A percentile compares a stretch with the other conserved stretches of the same genome.
Conservation (phyloP, 2,797 vertebrate species). For the Mus caroli region DNA sequence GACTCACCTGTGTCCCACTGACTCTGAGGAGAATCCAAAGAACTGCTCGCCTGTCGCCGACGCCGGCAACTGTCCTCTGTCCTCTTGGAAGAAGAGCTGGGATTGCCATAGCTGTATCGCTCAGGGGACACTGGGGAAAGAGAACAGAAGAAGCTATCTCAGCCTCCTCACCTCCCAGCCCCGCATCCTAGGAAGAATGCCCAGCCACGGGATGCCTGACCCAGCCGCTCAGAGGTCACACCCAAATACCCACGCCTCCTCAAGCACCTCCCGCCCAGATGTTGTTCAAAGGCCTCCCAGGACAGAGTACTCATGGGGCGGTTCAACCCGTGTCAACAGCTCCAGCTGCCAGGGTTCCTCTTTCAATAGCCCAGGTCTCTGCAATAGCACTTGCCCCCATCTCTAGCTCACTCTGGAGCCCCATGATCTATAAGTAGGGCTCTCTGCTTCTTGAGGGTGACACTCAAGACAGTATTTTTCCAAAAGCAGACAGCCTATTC, state of each 20-base stretch:
- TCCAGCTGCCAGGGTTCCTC: background rate
- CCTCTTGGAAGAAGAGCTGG: slow-evolving; percentile 80
- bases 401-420: background rate
- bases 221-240: background rate
- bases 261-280: background rate
- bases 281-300: background rate
- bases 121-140: slow-evolving; percentile 92
- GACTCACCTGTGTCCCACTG: slow-evolving; percentile 89
- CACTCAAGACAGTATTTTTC: background rate
- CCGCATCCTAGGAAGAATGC: background rate
- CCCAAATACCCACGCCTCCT: background rate
- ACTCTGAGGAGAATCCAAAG: slow-evolving; percentile 85
- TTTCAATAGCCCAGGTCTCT: background rate
- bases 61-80: slow-evolving; percentile 83
- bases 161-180: background rate
- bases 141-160: background rate
- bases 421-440: background rate
- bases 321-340: background rate
- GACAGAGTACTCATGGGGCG: background rate
- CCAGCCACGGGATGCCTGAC: background rate
- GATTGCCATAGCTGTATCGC: slow-evolving; percentile 86
- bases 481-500: background rate
- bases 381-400: background rate
- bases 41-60: slow-evolving; percentile 75
- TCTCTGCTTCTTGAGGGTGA: background rate